These are phyloP conservation scores for Corydoras maculifer DNA, from an alignment of 2,113 vertebrate genomes.

Conservation along the genomic window DNA sequence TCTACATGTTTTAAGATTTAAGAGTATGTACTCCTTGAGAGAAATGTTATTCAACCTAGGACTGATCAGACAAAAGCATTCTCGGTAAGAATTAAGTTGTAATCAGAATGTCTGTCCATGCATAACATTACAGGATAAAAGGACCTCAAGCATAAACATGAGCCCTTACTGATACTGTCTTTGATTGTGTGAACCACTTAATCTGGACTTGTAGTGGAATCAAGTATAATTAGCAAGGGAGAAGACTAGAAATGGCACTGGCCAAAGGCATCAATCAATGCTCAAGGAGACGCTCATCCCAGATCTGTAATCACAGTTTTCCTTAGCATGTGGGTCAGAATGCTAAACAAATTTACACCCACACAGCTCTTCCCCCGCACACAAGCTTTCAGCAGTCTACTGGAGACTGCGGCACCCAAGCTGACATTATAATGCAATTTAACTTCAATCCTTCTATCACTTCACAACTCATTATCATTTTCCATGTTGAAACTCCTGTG, in stretches of 20 bases:
- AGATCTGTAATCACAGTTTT: constrained; percentile 22
- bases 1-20: constrained; percentile 9
- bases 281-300: constrained; percentile 25
- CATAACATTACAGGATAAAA: constrained; percentile 28
- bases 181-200: constrained; percentile 30
- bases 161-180: constrained; percentile 18
- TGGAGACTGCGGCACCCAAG: neutral
- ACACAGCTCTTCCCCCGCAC: neutral
- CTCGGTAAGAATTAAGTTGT: constrained; percentile 18
- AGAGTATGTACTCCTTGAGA: constrained; percentile 1
- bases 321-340: neutral
- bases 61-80: constrained; percentile 29
- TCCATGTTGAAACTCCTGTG: constrained; percentile 1
- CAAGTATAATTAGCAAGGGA: constrained; percentile 32
- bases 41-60: neutral
- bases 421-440: constrained; percentile 20
- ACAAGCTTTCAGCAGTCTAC: neutral
- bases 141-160: constrained; percentile 23
- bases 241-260: constrained; percentile 11
- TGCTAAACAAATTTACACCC: constrained; percentile 13
- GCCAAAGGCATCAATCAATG: constrained; percentile 23
- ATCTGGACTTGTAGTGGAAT: constrained; percentile 25
- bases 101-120: constrained; percentile 18
- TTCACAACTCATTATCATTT: constrained; percentile 10
- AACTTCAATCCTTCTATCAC: neutral